phyloP scores from a whole-genome alignment of 2,113 vertebrate species.

The Recurvirostra avosetta region DNA sequence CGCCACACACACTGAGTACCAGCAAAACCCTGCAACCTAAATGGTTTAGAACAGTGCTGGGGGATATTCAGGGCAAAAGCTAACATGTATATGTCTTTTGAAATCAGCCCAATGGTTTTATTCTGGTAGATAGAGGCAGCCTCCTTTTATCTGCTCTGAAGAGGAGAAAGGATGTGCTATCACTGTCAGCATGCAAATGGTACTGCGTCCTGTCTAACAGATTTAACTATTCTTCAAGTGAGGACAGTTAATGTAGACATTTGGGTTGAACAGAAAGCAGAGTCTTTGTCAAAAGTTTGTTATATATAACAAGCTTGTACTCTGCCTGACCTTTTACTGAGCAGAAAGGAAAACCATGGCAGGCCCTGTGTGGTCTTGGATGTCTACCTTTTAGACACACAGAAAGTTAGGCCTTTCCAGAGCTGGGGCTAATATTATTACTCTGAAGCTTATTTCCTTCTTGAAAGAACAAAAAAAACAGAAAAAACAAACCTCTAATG shows the following conservation, averaged over 20 bases:
- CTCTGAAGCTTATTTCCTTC: background rate
- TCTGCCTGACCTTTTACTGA: background rate
- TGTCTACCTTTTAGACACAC: background rate
- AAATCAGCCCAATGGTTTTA: background rate
- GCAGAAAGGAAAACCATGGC: background rate
- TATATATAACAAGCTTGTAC: background rate
- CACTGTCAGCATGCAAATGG: background rate
- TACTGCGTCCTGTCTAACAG: background rate
- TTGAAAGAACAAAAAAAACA: background rate
- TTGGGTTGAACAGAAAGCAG: background rate
- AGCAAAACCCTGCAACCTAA: background rate
- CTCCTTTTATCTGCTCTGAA: background rate
- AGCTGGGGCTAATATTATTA: background rate
- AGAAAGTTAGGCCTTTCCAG: background rate
- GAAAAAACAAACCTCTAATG: background rate
- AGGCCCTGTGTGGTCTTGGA: background rate
- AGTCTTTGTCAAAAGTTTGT: background rate
- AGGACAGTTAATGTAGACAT: background rate
- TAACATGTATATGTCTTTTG: background rate
- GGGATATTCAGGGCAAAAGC: background rate
- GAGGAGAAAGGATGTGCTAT: background rate
- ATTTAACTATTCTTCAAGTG: background rate
- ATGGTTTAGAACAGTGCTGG: background rate
- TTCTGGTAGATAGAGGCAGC: background rate
- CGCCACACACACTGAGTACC: background rate